These are phyloP conservation scores for Corythaeola cristata DNA, from an alignment of 2,113 vertebrate genomes.

Conservation along the genomic window DNA sequence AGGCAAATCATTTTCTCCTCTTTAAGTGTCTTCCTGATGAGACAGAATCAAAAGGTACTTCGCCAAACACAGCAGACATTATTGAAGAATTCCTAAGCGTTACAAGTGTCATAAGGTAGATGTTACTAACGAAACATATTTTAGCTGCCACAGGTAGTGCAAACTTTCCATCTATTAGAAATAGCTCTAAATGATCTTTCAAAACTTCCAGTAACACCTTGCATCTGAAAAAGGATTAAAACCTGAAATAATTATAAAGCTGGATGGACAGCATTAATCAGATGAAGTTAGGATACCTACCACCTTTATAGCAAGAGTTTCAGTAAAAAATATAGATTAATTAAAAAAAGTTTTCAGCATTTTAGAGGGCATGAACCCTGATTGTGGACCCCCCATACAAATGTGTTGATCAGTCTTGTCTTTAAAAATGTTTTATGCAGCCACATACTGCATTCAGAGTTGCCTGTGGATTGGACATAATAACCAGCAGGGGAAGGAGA, in stretches of 20 bases:
- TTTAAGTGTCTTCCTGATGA: background rate
- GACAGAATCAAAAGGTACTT: background rate
- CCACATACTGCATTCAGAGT: background rate
- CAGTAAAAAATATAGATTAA: background rate
- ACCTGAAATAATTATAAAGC: background rate
- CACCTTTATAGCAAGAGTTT: background rate
- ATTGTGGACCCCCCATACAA: background rate
- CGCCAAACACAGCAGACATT: background rate
- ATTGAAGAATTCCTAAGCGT: background rate
- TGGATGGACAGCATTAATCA: background rate
- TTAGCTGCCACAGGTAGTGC: background rate
- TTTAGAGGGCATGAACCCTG: background rate
- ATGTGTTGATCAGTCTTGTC: background rate
- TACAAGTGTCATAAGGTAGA: background rate
- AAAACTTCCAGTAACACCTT: background rate
- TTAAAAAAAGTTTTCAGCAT: background rate
- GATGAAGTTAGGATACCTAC: background rate
- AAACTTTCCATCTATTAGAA: background rate
- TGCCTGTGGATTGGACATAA: conserved; percentile 35
- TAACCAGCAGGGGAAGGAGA: conserved; percentile 43
- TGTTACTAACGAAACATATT: background rate
- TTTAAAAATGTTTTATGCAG: conserved; percentile 41
- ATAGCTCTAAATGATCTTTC: background rate
- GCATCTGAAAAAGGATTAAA: background rate
- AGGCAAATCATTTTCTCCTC: background rate